Percentiles rank a stretch among this genome's conserved stretches.
These are phyloP conservation scores for Drosophila azteca DNA, from an alignment of 1,140 invertebrate species.

Conservation along the genomic window DNA sequence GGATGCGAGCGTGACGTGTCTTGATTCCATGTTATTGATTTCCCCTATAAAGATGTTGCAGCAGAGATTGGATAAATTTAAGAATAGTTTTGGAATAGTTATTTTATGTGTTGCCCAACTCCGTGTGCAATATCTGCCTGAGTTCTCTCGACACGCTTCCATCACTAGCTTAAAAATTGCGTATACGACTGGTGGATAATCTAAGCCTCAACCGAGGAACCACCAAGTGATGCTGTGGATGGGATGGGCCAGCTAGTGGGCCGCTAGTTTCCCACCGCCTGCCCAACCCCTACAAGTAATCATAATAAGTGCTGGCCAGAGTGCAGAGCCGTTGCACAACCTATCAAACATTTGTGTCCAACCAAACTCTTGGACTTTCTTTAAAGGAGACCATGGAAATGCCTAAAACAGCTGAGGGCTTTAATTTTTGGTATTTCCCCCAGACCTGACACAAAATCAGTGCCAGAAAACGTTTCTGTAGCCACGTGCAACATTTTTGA, in stretches of 20 bases:
- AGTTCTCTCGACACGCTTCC: too few relatives aligned
- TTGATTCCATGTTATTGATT: slow-evolving; percentile 39
- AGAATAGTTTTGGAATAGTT: too few relatives aligned
- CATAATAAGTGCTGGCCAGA: slow-evolving; percentile 8
- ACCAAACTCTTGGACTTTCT: neutral
- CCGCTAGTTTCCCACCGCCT: neutral
- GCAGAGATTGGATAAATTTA: neutral
- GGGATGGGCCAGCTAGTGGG: too few relatives aligned
- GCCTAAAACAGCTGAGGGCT: neutral
- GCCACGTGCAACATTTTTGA: slow-evolving; percentile 39
- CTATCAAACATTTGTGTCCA: neutral
- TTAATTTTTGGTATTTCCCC: slow-evolving; percentile 19
- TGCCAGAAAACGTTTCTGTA: slow-evolving; percentile 39
- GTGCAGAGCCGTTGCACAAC: neutral
- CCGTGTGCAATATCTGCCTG: too few relatives aligned
- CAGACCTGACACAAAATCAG: slow-evolving; percentile 39
- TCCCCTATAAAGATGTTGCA: slow-evolving; percentile 19
- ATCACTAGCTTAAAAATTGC: neutral
- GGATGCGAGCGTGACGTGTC: slow-evolving; percentile 35
- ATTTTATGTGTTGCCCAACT: too few relatives aligned
- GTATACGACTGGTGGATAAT: slow-evolving; percentile 10
- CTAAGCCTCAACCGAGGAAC: too few relatives aligned
- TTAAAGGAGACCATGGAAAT: slow-evolving; percentile 3
- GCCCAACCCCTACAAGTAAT: slow-evolving; percentile 11
- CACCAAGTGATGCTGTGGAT: too few relatives aligned